Base-by-base conservation (phyloP, 2,113 vertebrate species). In the Crypturellus undulatus region DNA sequence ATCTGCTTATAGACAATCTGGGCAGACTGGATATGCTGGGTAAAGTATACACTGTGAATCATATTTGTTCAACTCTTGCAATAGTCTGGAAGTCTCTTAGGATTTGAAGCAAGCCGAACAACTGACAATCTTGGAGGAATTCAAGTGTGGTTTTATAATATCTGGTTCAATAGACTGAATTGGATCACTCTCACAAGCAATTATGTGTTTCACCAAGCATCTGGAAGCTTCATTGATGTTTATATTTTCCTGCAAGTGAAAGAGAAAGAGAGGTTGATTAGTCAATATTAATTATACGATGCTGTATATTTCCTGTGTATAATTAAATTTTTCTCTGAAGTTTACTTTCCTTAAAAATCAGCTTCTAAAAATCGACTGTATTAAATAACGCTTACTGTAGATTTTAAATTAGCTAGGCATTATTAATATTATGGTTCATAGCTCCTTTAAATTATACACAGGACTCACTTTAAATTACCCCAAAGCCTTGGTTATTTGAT, bases 201-300 rank as follows among this genome's bases (percentile, higher is more conserved):
- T 99, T 83, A 99, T 99, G 94, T 99, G 99, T 92, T 99, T 99
- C 94, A 99, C 99, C 90, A 99, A 97, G 97, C 99, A 99, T 96
- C 98, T 98, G 81, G 99, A 99, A 43, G 99, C 99, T 96, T 99
- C 99, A 3, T 97, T 98, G 60, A 99, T 99, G 97, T 99, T 99
- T 95, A 99, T 97, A 62, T 99, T 99, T 96, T 99, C 99, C 99
- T 99, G 92, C 32, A 95, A 69, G 20, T 87, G 24, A 59, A 93
- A 87, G 42, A 83, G 52, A 93, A 63, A 81, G 20, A 76, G 32
- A 87, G 6, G 26, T 40, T 87, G 67, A 91, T 94, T 85, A 92
- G 75, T 72, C 59, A 94, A 68, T 89, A 87, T 69, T 90, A 96
- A 89, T 76, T 59, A 84, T 25, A 72, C 13, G 11, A 72, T 58